Evolutionary conservation across 2,797 vertebrate genomes (phyloP).

Genomic region (Enteromius anoplus): DNA sequence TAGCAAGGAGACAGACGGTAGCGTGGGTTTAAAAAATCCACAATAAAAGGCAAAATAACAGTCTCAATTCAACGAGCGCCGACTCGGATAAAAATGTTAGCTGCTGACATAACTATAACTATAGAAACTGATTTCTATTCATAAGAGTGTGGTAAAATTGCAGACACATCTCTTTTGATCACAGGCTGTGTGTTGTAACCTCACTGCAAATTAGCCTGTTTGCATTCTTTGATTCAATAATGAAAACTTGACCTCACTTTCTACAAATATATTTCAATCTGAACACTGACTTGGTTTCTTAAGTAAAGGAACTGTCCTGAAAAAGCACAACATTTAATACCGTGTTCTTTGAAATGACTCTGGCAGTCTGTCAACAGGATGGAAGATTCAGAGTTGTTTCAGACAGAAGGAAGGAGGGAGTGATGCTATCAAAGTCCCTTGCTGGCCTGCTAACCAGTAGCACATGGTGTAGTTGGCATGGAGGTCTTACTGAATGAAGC

Average conservation of each 20-base stretch:
- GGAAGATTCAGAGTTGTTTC: constrained; percentile 23
- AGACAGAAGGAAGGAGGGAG: constrained; percentile 23
- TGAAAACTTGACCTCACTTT: background rate
- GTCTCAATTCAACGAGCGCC: background rate
- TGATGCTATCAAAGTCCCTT: constrained; percentile 35
- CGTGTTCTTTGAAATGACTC: constrained; percentile 40
- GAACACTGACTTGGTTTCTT: constrained; percentile 2
- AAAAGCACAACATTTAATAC: constrained; percentile 14
- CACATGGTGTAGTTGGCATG: constrained; percentile 43
- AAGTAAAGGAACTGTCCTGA: constrained; percentile 5
- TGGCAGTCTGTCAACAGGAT: constrained; percentile 38
- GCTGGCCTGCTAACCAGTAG: constrained; percentile 44
- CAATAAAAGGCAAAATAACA: background rate
- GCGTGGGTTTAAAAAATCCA: constrained; percentile 3
- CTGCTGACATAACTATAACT: constrained; percentile 26
- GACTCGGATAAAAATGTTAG: background rate
- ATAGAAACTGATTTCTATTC: background rate
- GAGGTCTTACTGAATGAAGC: constrained; percentile 17
- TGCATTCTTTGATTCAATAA: constrained; percentile 17
- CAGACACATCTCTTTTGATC: constrained; percentile 19
- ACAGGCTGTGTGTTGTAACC: background rate
- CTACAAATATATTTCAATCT: constrained; percentile 3
- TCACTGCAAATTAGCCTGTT: constrained; percentile 18
- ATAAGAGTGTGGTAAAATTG: background rate
- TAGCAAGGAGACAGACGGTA: constrained; percentile 48